A percentile compares a stretch with the other conserved stretches of the same genome.
Evolutionary conservation across 2,113 vertebrate species (phyloP).

Genomic region (Aptenodytes forsteri): DNA sequence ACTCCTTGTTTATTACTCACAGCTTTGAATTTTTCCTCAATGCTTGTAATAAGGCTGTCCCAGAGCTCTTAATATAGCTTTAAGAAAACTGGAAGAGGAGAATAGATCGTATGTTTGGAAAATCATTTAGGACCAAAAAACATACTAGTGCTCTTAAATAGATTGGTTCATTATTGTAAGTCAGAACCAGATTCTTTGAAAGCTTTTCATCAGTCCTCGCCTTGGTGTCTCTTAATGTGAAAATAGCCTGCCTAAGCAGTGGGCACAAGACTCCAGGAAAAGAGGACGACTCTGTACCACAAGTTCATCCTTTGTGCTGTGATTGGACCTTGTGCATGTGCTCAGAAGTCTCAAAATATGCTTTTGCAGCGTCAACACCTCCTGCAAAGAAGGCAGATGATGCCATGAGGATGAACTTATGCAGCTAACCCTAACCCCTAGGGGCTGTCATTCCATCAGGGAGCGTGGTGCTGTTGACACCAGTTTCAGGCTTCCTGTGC

Average conservation of each 20-base stretch:
- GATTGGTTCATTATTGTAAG: not conserved
- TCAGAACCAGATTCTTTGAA: not conserved
- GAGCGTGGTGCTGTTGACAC: not conserved
- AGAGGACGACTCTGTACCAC: not conserved
- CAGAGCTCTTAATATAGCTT: not conserved
- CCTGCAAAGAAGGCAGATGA: not conserved
- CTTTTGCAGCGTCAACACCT: not conserved
- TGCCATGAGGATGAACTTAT: not conserved
- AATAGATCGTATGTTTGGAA: not conserved
- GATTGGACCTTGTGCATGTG: not conserved
- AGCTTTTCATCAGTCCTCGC: not conserved
- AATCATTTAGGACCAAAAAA: not conserved
- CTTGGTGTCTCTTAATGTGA: not conserved
- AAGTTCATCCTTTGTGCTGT: not conserved
- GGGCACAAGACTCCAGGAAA: not conserved
- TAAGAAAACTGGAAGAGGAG: not conserved
- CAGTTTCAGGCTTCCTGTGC: not conserved
- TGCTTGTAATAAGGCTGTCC: not conserved
- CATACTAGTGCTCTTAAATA: not conserved
- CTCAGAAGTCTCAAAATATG: not conserved
- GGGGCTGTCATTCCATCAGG: not conserved
- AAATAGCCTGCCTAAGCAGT: not conserved
- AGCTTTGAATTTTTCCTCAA: not conserved
- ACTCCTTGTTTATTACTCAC: not conserved
- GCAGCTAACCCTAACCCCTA: not conserved